Percentiles rank a stretch among this genome's conserved stretches.
These are phyloP conservation scores for Candoia aspera DNA, from an alignment of 2,113 vertebrate genomes.

Conservation along the genomic window DNA sequence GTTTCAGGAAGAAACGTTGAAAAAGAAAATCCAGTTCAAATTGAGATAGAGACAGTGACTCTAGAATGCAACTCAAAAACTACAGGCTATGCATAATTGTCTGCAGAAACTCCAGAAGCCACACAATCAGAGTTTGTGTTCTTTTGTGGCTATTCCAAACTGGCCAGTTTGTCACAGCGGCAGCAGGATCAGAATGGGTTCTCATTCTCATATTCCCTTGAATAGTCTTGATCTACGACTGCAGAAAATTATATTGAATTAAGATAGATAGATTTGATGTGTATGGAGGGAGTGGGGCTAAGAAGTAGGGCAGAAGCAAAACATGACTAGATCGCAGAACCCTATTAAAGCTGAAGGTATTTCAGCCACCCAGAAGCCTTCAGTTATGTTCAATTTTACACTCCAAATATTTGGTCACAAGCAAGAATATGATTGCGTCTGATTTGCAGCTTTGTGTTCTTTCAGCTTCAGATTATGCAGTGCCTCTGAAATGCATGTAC, in stretches of 20 bases:
- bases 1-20: not conserved
- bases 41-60: not conserved
- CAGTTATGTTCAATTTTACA: not conserved
- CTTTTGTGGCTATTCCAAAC: not conserved
- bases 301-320: not conserved
- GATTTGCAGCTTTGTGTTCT: not conserved
- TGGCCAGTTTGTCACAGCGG: not conserved
- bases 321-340: not conserved
- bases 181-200: not conserved
- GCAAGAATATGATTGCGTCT: not conserved
- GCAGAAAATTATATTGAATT: not conserved
- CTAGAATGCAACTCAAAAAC: not conserved
- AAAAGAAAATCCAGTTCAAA: constrained; percentile 5
- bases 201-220: not conserved
- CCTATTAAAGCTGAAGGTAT: not conserved
- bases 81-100: not conserved
- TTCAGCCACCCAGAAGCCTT: not conserved
- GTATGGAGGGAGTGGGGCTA: not conserved
- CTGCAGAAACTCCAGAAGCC: not conserved
- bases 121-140: not conserved
- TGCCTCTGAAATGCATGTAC: not conserved
- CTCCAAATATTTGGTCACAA: not conserved
- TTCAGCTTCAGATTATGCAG: not conserved
- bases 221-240: not conserved
- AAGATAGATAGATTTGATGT: not conserved